phyloP scores from a whole-genome alignment of 2,888 invertebrate species.

The Nephrotoma guestfalica region DNA sequence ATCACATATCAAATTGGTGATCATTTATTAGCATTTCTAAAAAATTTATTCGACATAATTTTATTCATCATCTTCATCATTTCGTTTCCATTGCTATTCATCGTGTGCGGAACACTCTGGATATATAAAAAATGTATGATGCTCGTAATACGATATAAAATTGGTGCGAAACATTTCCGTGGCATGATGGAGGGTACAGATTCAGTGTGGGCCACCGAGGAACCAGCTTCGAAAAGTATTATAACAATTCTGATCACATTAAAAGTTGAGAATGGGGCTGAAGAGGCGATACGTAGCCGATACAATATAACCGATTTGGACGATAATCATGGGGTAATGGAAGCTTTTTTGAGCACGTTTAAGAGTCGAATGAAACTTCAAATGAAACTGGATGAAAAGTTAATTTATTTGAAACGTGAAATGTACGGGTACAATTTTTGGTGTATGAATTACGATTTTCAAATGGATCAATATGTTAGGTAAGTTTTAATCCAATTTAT shows the following conservation, averaged over 20 bases:
- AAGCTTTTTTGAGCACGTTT: background rate
- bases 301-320: background rate
- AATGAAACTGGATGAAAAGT: background rate
- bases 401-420: background rate
- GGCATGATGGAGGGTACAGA: conserved; percentile 38
- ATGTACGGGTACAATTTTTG: background rate
- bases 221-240: conserved; percentile 31
- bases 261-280: conserved; percentile 26
- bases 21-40: background rate
- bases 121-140: background rate
- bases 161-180: background rate
- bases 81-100: background rate
- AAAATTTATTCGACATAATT: background rate
- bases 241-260: conserved; percentile 37
- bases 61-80: background rate
- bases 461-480: background rate
- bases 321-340: background rate
- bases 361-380: background rate
- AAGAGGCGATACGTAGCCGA: background rate
- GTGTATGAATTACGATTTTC: background rate
- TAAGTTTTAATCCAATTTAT: background rate
- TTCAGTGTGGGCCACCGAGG: conserved; percentile 39
- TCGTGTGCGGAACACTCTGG: background rate
- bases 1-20: background rate
- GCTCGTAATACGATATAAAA: background rate